Base-by-base conservation (phyloP, 2,888 invertebrate species). In the Drosophila nigritarsus region DNA sequence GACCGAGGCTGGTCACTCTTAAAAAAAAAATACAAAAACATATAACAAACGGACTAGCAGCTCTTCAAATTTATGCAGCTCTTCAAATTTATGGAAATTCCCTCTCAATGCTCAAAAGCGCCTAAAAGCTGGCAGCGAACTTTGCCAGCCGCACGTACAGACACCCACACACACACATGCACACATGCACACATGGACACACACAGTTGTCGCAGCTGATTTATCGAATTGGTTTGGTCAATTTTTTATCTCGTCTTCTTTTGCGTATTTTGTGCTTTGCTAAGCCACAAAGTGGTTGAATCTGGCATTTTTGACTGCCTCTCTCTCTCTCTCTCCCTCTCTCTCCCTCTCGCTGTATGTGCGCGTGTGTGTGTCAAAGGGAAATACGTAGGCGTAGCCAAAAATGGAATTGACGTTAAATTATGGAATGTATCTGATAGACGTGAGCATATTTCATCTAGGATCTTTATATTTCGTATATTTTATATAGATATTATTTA, bases 91-190 rank as follows among this genome's bases (percentile, higher is more conserved):
- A 71, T 75, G 66, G 71, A 75, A 64, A 75, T 65, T n/a, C 7
- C 7, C 30, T 27, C 29, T 51, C 13, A 30, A 30, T 11, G 15
- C 40, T 27, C 30, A n/a, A 54, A 20, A 50, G 50, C 62, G 78
- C 87, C 83, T 70, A 74, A 84, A 84, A 78, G 78, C 69, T 66
- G 76, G 70, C 82, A 80, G 72, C 78, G 74, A 83, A 82, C 71
- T 78, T 60, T 54, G 38, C 0, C 27, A 67, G 29, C 34, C 56
- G 15, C 38, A 32, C 58, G 8, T 29, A n/a, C 27, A 20, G 13
- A 42, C 42, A 13, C 3, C 13, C 13, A 24, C 45, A 3, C 7
- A 42, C 29, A 34, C 50, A 3, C 50, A 3, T 53, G 40, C n/a
- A 20, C 30, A 40, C 27, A 40, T 40, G 1, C 34, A 24, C 56